Conservation (phyloP, 2,888 invertebrate species). For the Hyppa rectilinea region DNA sequence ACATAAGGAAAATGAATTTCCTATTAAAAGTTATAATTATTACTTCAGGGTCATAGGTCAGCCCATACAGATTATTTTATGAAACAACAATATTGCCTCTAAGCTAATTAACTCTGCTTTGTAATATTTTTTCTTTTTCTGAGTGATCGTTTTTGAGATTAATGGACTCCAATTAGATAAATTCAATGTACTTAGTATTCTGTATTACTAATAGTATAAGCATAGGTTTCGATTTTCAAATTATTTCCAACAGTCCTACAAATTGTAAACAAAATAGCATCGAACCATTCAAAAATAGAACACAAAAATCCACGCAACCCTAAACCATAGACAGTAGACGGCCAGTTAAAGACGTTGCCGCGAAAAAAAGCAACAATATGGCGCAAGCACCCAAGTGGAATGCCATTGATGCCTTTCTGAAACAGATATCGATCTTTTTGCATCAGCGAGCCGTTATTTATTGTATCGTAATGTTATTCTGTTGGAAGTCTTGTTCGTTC, state of each 20-base stretch:
- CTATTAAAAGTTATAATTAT: background rate
- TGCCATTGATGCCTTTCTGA: constrained; percentile 81
- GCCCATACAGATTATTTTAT: background rate
- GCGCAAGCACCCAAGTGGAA: constrained; percentile 82
- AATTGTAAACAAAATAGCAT: background rate
- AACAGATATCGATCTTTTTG: constrained; percentile 77
- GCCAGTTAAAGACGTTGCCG: constrained; percentile 76
- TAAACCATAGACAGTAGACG: constrained; percentile 65
- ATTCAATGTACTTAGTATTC: too few relatives aligned
- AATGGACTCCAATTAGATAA: background rate
- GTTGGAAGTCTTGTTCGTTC: constrained; percentile 43
- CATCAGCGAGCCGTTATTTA: constrained; percentile 72
- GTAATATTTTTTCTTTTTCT: background rate
- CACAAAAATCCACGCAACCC: constrained; percentile 47
- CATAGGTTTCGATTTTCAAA: background rate
- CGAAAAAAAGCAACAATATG: constrained; percentile 78
- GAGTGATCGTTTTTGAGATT: too few relatives aligned
- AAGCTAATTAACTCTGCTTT: background rate
- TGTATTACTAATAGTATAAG: background rate
- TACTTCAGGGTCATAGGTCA: background rate
- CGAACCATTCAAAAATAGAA: background rate
- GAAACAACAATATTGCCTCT: too few relatives aligned
- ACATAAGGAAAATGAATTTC: constrained; percentile 9
- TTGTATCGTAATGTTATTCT: constrained; percentile 67
- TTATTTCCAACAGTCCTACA: fast-evolving